phyloP scores from a whole-genome alignment of 2,797 vertebrate genomes.

The Lophotriccus pileatus region DNA sequence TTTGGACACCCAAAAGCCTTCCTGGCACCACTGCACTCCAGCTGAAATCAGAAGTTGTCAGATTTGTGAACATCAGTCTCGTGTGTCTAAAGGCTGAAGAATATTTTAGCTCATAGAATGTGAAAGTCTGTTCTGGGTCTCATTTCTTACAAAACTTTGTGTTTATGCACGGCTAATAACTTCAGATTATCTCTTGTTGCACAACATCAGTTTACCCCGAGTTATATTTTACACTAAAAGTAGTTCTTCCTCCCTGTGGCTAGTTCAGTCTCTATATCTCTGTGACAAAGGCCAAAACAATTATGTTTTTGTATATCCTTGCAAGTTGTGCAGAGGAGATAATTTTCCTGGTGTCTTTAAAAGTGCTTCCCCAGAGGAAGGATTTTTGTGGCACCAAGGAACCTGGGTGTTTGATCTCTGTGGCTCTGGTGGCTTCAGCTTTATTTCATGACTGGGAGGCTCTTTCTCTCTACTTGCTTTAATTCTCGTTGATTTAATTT shows the following conservation, averaged over 20 bases:
- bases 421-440: not conserved
- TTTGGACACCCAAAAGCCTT: not conserved
- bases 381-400: not conserved
- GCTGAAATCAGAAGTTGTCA: not conserved
- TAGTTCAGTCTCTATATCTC: not conserved
- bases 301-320: rapidly evolving
- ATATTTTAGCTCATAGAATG: not conserved
- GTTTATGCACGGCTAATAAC: not conserved
- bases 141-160: not conserved
- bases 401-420: not conserved
- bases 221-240: not conserved
- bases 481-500: not conserved
- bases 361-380: not conserved
- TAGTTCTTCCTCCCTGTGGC: not conserved
- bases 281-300: rapidly evolving
- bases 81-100: not conserved
- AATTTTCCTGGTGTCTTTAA: not conserved
- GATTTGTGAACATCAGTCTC: not conserved
- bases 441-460: not conserved
- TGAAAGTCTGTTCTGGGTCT: not conserved
- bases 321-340: not conserved
- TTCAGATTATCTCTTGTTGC: not conserved
- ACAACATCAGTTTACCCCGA: not conserved
- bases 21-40: not conserved
- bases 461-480: not conserved